These are phyloP conservation scores for Forbesichthys papilliferus DNA, from an alignment of 2,113 vertebrate species.

Conservation along the genomic window DNA sequence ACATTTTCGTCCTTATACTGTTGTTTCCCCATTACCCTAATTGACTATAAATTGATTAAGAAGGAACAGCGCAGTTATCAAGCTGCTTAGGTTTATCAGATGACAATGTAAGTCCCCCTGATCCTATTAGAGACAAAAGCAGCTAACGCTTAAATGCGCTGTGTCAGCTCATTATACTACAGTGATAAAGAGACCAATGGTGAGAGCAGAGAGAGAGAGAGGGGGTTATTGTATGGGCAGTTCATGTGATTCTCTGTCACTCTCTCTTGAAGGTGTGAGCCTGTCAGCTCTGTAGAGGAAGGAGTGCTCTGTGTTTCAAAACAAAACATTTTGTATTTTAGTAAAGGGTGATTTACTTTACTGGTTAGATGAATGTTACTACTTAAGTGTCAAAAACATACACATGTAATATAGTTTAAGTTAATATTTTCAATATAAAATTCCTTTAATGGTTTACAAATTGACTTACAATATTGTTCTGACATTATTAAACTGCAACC, in stretches of 20 bases:
- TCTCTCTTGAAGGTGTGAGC: not conserved
- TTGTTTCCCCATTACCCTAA: conserved; percentile 86
- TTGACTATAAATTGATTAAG: conserved; percentile 87
- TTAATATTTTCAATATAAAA: no score
- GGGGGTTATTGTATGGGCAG: not conserved
- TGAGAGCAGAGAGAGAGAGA: conserved; percentile 31
- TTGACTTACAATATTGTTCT: no score
- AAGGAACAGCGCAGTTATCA: conserved; percentile 82
- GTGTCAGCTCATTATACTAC: conserved; percentile 83
- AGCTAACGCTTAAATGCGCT: conserved; percentile 85
- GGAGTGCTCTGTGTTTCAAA: no score
- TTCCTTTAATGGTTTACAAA: no score
- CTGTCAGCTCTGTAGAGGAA: not conserved
- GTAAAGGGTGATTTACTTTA: no score
- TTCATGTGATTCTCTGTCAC: not conserved
- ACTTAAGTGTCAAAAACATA: no score
- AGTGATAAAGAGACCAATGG: conserved; percentile 37
- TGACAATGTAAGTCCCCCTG: conserved; percentile 86
- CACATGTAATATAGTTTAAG: no score
- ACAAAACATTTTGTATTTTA: no score
- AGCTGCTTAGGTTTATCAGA: conserved; percentile 87
- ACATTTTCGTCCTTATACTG: conserved; percentile 77
- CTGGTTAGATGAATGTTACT: no score
- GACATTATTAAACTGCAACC: not conserved
- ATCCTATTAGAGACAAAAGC: conserved; percentile 89